Evolutionary conservation across 23 tunicate genomes (phyloP), one percentile per base, ranked within the genome.

Genomic region (Clavelina lepadiformis): DNA sequence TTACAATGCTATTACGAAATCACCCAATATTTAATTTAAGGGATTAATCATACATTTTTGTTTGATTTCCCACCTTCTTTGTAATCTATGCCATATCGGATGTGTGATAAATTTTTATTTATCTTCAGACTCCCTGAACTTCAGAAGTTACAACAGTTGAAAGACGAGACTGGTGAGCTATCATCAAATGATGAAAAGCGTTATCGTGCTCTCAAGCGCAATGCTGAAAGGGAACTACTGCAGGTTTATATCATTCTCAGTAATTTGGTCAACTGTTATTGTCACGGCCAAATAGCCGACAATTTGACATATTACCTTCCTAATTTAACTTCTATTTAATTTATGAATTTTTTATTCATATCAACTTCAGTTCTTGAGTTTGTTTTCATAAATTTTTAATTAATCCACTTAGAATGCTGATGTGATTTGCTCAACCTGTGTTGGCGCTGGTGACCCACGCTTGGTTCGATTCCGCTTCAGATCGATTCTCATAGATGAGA

Each of bases 401-500:
- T n/a, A 11, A 27, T 50, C n/a, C 65, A n/a, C n/a, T n/a, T n/a
- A 82, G 92, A 76, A 91, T 57, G 98, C 98, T 3, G 98, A 91
- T 59, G 98, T 91, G 33, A 91, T 91, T 1, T 91, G 98, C 62
- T 82, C 86, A n/a, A 91, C 98, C 22, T 91, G 98, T 73, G 98
- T 91, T 49, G 98, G 98, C n/a, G 98, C 98, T 22, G 98, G 98
- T 31, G 98, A 91, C 56, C 98, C 98, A 5, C 75, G 98, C 6
- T 49, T 91, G 65, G 98, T 78, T 32, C 72, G 80, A 45, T 91
- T 91, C 55, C 81, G 98, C 3, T 91, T 91, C 82, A 72, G 92
- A n/a, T 82, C 98, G 1, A 83, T 91, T 31, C 72, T 91, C 33
- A 83, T 91, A n/a, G 98, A 91, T 60, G 98, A 91, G 55, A 77